These are phyloP conservation scores for Myotis davidii DNA, from an alignment of 2,113 vertebrate genomes.

Conservation along the genomic window DNA sequence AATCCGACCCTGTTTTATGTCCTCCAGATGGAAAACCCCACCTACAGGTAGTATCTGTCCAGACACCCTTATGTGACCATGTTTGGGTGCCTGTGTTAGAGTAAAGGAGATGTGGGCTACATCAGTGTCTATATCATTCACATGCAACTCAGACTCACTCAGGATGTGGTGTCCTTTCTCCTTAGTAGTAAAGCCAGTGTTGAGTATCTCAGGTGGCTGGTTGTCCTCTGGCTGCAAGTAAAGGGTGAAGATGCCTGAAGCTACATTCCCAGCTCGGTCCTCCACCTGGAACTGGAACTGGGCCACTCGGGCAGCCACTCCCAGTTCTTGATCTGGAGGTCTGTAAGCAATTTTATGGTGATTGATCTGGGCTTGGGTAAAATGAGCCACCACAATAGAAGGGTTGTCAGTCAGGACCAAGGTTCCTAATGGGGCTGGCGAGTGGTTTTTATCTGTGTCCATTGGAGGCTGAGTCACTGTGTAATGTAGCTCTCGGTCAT, in stretches of 20 bases:
- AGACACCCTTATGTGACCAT: conserved; percentile 89
- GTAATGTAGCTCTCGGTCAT: conserved; percentile 93
- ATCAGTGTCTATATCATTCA: conserved; percentile 92
- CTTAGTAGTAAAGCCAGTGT: conserved; percentile 92
- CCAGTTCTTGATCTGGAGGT: conserved; percentile 93
- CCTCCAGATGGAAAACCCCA: conserved; percentile 88
- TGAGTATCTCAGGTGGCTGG: conserved; percentile 94
- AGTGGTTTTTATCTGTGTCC: conserved; percentile 93
- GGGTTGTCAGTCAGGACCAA: conserved; percentile 94
- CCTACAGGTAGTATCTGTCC: conserved; percentile 88
- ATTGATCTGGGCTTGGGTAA: conserved; percentile 97
- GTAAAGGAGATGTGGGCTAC: conserved; percentile 89
- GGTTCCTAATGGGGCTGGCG: conserved; percentile 72
- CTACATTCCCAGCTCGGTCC: conserved; percentile 90
- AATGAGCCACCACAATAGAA: conserved; percentile 88
- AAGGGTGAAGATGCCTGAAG: conserved; percentile 90
- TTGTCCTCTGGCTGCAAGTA: conserved; percentile 95
- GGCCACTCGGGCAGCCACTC: conserved; percentile 92
- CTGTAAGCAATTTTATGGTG: conserved; percentile 96
- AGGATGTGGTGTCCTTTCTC: conserved; percentile 90
- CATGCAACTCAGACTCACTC: conserved; percentile 89
- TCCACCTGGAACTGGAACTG: conserved; percentile 94
- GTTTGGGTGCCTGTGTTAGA: conserved; percentile 89
- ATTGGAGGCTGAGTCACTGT: conserved; percentile 89
- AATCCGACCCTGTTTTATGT: conserved; percentile 90